Percentiles rank a stretch among this genome's conserved stretches.
Evolutionary conservation across 2,797 vertebrate species (phyloP).

Genomic region (Pygocentrus nattereri): DNA sequence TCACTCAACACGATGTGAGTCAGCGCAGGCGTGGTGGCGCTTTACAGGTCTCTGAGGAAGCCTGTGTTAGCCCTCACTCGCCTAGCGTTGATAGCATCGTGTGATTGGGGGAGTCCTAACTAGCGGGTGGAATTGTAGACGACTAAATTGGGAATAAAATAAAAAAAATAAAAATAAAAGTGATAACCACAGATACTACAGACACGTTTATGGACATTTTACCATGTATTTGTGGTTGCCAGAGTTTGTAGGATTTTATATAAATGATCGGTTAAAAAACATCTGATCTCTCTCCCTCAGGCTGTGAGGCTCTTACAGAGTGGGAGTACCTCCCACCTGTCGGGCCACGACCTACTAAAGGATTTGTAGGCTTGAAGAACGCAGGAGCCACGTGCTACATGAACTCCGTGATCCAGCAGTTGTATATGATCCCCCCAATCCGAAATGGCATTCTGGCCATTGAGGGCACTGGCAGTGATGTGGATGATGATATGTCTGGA

Average conservation of each 20-base stretch:
- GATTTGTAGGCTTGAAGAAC: constrained; percentile 97
- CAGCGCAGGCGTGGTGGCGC: no score
- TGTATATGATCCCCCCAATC: constrained; percentile 98
- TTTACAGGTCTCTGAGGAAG: no score
- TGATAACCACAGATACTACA: background rate
- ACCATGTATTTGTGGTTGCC: no score
- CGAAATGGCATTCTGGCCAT: constrained; percentile 96
- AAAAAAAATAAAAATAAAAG: no score
- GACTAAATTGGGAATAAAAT: no score
- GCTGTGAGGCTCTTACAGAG: constrained; percentile 94
- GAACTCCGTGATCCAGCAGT: constrained; percentile 99
- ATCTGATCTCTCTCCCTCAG: constrained; percentile 65
- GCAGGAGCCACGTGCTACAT: constrained; percentile 98
- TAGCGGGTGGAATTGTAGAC: no score
- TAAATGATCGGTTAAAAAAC: background rate
- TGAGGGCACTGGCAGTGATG: constrained; percentile 95
- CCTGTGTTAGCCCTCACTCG: no score
- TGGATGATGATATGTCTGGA: constrained; percentile 97
- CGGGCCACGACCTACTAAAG: constrained; percentile 94
- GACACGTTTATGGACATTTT: no score
- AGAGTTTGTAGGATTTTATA: no score
- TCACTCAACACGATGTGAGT: no score
- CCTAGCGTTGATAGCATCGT: no score
- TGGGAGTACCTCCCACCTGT: constrained; percentile 98
- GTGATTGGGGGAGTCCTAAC: no score